These are phyloP conservation scores for Oxyura jamaicensis DNA, from an alignment of 2,113 vertebrate genomes.

Conservation along the genomic window DNA sequence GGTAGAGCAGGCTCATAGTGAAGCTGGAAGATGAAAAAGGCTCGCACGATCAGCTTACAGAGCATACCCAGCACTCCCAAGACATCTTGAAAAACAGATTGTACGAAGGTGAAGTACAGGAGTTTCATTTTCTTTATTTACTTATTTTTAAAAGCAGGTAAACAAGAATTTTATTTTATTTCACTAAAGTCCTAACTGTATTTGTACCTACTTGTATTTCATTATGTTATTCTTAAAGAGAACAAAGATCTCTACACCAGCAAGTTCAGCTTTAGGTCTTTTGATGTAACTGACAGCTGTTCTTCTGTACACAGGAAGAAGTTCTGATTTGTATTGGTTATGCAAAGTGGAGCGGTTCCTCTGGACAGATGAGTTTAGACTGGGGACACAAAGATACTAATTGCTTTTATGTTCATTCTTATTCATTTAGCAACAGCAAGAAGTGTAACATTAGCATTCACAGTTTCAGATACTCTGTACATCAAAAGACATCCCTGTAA, in stretches of 20 bases:
- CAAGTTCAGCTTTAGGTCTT: background rate
- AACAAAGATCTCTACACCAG: background rate
- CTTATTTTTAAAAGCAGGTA: background rate
- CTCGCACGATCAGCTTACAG: background rate
- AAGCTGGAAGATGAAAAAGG: background rate
- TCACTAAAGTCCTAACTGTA: background rate
- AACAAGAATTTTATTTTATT: background rate
- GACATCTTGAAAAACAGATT: background rate
- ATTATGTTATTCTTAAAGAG: background rate
- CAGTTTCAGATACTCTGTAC: background rate
- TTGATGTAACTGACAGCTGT: background rate
- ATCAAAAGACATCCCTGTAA: slow-evolving; percentile 7
- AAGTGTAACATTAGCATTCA: background rate
- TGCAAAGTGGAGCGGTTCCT: background rate
- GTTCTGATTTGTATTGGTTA: background rate
- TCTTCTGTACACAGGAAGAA: background rate
- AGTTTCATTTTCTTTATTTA: background rate
- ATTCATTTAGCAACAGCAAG: slow-evolving; percentile 24
- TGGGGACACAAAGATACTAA: background rate
- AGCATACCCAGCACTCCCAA: background rate
- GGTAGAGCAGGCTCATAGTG: background rate
- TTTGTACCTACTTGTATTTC: background rate
- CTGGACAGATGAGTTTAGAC: slow-evolving; percentile 7
- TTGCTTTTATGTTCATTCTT: slow-evolving; percentile 3
- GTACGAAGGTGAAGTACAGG: background rate